Evolutionary conservation across 2,113 vertebrate genomes (phyloP).

Genomic region (Elephantulus edwardii): DNA sequence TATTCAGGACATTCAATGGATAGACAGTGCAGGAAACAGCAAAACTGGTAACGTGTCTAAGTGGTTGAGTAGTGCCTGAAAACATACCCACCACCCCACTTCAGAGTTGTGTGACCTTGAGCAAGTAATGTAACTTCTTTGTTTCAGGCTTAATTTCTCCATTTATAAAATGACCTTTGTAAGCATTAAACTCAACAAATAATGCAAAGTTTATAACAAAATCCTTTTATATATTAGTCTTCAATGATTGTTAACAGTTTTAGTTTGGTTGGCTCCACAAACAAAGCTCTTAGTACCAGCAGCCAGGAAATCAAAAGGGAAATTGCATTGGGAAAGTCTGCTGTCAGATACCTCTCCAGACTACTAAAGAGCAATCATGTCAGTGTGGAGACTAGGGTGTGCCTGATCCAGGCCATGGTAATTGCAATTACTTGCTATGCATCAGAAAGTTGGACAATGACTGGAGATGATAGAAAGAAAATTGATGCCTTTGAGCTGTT

Average conservation of each 20-base stretch:
- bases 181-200: neutral
- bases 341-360: too few relatives aligned
- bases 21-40: neutral
- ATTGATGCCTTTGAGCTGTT: too few relatives aligned
- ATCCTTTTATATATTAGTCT: neutral
- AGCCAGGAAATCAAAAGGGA: too few relatives aligned
- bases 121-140: neutral
- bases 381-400: too few relatives aligned
- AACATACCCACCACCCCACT: neutral
- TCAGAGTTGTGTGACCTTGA: neutral
- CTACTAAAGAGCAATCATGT: too few relatives aligned
- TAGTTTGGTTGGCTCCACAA: too few relatives aligned
- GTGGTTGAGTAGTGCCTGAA: neutral
- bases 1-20: neutral
- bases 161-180: neutral
- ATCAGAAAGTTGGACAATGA: too few relatives aligned
- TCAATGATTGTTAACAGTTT: neutral
- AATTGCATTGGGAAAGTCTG: too few relatives aligned
- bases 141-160: neutral
- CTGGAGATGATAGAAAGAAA: too few relatives aligned
- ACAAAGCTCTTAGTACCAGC: too few relatives aligned
- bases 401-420: too few relatives aligned
- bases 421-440: too few relatives aligned
- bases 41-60: neutral
- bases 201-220: neutral